Percentiles rank a stretch among this genome's conserved stretches.
Conservation (phyloP, 2,888 invertebrate genomes). For the Myopa testacea region DNA sequence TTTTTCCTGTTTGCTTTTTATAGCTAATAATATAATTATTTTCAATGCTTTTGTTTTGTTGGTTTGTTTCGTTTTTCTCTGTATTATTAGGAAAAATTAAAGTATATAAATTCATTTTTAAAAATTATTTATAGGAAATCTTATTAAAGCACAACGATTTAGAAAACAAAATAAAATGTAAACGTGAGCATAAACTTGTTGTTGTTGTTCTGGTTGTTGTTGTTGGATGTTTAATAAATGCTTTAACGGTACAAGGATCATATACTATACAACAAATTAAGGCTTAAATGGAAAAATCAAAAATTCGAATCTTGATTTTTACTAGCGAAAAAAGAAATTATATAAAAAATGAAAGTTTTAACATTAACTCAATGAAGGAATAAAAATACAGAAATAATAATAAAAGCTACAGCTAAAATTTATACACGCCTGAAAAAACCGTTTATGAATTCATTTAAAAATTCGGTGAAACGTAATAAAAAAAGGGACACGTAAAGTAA, state of each 20-base stretch:
- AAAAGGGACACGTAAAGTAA: neutral
- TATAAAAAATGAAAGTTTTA: neutral
- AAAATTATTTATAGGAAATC: constrained; percentile 31
- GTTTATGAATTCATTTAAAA: neutral
- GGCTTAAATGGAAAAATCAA: neutral
- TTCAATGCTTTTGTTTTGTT: constrained; percentile 12
- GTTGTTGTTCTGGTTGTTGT: neutral
- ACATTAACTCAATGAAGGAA: neutral
- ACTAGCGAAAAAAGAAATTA: neutral
- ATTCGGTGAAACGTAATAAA: neutral
- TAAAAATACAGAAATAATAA: neutral
- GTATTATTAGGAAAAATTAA: neutral
- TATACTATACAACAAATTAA: neutral
- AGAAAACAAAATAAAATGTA: constrained; percentile 12
- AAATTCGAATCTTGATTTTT: too few relatives aligned
- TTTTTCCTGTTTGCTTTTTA: neutral
- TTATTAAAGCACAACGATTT: constrained; percentile 23
- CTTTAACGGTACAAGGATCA: constrained; percentile 41
- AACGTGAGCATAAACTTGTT: neutral
- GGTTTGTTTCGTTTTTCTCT: neutral
- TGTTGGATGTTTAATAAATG: constrained; percentile 40
- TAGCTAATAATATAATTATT: constrained; percentile 7
- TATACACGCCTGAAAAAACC: neutral
- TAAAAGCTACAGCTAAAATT: neutral
- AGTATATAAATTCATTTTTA: constrained; percentile 11